Evolutionary conservation across 2,113 vertebrate species (phyloP).

Genomic region (Anser cygnoides): DNA sequence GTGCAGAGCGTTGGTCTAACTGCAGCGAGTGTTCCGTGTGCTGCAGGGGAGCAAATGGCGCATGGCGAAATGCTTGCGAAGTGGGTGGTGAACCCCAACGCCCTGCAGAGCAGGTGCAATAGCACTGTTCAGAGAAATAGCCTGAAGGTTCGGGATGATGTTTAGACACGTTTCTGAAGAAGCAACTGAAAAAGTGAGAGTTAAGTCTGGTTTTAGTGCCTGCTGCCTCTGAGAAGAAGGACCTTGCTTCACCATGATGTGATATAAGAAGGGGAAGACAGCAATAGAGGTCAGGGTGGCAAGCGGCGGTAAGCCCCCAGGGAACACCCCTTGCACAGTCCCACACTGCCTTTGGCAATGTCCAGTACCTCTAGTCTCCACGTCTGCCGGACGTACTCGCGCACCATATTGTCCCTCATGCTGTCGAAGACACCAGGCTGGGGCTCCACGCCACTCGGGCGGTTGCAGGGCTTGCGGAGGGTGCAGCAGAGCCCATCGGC

Average conservation of each 20-base stretch:
- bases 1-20: neutral
- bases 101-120: neutral
- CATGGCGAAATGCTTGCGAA: neutral
- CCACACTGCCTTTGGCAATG: rapidly evolving
- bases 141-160: neutral
- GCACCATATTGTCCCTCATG: conserved; percentile 92
- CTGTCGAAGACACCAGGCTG: conserved; percentile 86
- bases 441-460: conserved; percentile 78
- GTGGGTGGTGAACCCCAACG: neutral
- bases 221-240: neutral
- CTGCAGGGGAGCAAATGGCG: neutral
- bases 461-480: conserved; percentile 90
- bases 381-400: conserved; percentile 90
- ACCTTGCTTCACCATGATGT: too few relatives aligned
- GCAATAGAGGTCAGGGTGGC: rapidly evolving
- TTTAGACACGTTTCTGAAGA: neutral
- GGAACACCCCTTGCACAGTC: neutral
- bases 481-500: conserved; percentile 88
- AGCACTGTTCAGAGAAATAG: neutral
- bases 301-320: rapidly evolving
- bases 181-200: neutral
- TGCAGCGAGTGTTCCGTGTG: rapidly evolving
- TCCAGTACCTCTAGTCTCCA: conserved; percentile 92
- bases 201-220: neutral
- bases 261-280: neutral